phyloP scores from a whole-genome alignment of 64 coral and sea anemone genomes.

The Stylophora pistillata region DNA sequence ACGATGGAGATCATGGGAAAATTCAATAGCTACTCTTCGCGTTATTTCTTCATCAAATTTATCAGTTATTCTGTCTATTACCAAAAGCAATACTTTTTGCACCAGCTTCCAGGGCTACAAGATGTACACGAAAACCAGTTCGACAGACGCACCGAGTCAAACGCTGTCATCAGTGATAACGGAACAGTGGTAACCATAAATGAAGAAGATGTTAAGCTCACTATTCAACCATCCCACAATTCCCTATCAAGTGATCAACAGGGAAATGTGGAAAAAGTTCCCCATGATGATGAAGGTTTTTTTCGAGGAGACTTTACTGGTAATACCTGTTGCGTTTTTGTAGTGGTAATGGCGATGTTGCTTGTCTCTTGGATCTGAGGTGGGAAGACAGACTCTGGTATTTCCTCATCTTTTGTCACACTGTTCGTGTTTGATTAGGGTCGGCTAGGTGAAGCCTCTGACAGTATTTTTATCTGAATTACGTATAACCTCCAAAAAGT shows the following conservation, averaged over 20 bases:
- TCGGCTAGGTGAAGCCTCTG: too few relatives aligned
- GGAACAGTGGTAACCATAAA: background rate
- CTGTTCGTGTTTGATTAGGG: too few relatives aligned
- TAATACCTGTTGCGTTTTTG: background rate
- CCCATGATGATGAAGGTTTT: background rate
- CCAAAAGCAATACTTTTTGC: background rate
- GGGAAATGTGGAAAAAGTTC: background rate
- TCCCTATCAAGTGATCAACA: background rate
- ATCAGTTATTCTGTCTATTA: background rate
- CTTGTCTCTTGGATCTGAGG: slow-evolving; percentile 3
- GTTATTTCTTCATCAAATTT: too few relatives aligned
- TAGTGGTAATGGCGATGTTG: slow-evolving; percentile 6
- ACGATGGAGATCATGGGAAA: too few relatives aligned
- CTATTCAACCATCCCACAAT: background rate
- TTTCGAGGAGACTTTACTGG: background rate
- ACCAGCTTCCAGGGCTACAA: background rate
- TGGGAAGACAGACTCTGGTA: background rate
- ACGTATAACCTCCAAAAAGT: too few relatives aligned
- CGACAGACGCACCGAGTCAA: background rate
- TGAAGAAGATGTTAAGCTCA: background rate
- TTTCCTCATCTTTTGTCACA: too few relatives aligned
- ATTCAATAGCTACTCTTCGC: background rate
- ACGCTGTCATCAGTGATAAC: background rate
- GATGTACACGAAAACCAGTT: background rate
- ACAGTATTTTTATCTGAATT: too few relatives aligned